Evolutionary conservation across 1,140 invertebrate species (phyloP), one percentile per base, ranked within the genome.

Genomic region (Apolygus lucorum): DNA sequence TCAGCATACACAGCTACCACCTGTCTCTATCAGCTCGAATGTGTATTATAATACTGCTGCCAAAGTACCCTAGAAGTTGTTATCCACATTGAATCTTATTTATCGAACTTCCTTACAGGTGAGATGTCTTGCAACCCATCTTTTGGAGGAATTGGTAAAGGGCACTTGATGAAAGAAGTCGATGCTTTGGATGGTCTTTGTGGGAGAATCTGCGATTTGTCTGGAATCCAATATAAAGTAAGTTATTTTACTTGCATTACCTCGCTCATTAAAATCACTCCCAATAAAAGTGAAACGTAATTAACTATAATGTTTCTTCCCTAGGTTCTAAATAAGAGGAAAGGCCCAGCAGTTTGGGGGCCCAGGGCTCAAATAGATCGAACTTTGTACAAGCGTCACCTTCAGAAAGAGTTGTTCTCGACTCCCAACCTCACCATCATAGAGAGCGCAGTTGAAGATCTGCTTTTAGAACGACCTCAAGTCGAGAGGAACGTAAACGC

Each of bases 51-150:
- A n/a, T n/a, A n/a, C n/a, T n/a, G n/a, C n/a, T n/a, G n/a, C n/a
- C n/a, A n/a, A n/a, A n/a, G n/a, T n/a, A n/a, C n/a, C n/a, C n/a
- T n/a, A n/a, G n/a, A n/a, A n/a, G n/a, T n/a, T n/a, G n/a, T n/a
- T n/a, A n/a, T n/a, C n/a, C n/a, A n/a, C n/a, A n/a, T n/a, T n/a
- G n/a, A n/a, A n/a, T n/a, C n/a, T n/a, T n/a, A n/a, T n/a, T n/a
- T n/a, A n/a, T n/a, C n/a, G n/a, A n/a, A n/a, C n/a, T n/a, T n/a
- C n/a, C n/a, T n/a, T n/a, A n/a, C 65, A 92, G 92, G 92, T 59
- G 95, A 94, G 80, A 97, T 97, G 95, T 96, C 93, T 0, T 97
- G 95, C 75, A 97, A 97, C 81, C 93, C 93, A 54, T 92, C 92
- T 14, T 97, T 97, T 82, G 95, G 95, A 66, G 95, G 95, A 24